Evolutionary conservation across 2,888 invertebrate species (phyloP).

Genomic region (Eudemis profundana): DNA sequence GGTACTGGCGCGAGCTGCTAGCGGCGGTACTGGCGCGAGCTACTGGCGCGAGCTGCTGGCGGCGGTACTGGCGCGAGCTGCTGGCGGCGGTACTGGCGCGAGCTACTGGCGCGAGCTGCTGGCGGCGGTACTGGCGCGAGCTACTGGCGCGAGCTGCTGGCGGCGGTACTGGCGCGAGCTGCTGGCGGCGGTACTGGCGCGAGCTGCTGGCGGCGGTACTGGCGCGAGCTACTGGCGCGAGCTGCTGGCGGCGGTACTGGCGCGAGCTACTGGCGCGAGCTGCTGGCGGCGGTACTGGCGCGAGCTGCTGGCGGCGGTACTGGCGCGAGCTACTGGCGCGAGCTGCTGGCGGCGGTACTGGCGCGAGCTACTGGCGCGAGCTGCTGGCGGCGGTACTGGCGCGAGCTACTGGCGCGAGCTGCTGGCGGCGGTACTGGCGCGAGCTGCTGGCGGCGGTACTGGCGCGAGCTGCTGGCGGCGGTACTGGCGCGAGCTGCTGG

Average conservation of each 20-base stretch:
- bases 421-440: conserved; percentile 88
- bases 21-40: too few species aligned
- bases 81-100: background rate
- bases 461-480: conserved; percentile 84
- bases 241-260: too few species aligned
- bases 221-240: too few species aligned
- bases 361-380: conserved; percentile 41
- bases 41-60: too few species aligned
- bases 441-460: conserved; percentile 87
- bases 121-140: conserved; percentile 57
- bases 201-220: background rate
- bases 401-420: conserved; percentile 85
- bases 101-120: too few species aligned
- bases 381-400: conserved; percentile 79
- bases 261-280: too few species aligned
- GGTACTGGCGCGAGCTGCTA: background rate
- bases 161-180: background rate
- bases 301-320: conserved; percentile 60
- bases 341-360: conserved; percentile 48
- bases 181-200: background rate
- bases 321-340: conserved; percentile 48
- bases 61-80: background rate
- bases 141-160: background rate
- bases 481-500: conserved; percentile 87
- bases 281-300: background rate